A percentile compares a stretch with the other conserved stretches of the same genome.
Conservation (phyloP, 2,113 vertebrate genomes). For the Coreoperca whiteheadi region DNA sequence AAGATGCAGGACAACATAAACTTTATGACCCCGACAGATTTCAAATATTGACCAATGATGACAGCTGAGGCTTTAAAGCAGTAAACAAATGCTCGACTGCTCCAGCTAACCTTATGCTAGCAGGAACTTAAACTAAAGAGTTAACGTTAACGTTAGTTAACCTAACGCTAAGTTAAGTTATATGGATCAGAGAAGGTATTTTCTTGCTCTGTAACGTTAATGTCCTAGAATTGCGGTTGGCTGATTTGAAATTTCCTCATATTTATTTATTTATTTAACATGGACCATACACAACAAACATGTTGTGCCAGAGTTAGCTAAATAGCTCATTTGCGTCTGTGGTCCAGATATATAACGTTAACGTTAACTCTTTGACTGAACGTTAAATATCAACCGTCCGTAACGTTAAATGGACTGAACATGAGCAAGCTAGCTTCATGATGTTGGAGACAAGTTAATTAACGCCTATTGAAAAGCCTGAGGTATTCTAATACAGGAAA, state of each 20-base stretch:
- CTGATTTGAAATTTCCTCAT: neutral
- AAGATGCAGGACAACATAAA: neutral
- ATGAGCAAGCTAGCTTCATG: neutral
- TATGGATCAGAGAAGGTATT: neutral
- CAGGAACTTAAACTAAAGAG: neutral
- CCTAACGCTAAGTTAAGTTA: too few relatives aligned
- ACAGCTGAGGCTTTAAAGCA: neutral
- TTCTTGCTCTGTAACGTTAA: neutral
- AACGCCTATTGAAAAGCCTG: neutral
- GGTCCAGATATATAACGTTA: too few relatives aligned
- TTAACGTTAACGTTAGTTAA: neutral
- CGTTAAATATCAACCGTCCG: too few relatives aligned
- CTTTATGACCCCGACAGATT: neutral
- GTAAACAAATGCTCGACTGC: neutral
- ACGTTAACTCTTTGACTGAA: neutral
- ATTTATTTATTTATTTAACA: too few relatives aligned
- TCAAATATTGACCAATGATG: neutral
- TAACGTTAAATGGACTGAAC: neutral
- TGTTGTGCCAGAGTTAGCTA: too few relatives aligned
- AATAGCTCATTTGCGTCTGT: too few relatives aligned
- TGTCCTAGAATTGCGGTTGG: neutral
- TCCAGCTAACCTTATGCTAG: neutral
- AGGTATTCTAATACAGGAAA: neutral
- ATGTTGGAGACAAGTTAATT: neutral
- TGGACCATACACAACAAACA: too few relatives aligned